Base-by-base conservation (phyloP, 2,888 invertebrate genomes). In the Megamerina dolium region DNA sequence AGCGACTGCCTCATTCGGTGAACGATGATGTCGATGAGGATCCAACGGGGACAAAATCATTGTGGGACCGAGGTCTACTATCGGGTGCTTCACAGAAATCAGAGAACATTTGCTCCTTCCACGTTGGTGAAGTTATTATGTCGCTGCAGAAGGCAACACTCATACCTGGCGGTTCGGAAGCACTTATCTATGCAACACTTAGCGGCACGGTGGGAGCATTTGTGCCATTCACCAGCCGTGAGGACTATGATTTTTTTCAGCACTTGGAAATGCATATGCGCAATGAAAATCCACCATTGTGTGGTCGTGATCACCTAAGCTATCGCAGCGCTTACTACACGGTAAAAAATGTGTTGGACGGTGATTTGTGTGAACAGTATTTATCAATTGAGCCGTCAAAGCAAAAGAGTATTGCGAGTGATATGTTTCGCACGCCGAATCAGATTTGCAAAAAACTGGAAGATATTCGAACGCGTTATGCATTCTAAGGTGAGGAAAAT, bases 241-340 rank as follows among this genome's bases (percentile, higher is more conserved):
- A 97, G 75, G 97, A 99, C 71, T 95, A 94, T 59, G 99, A 99
- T 68, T 97, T 99, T 71, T 99, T 99, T 75, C 96, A 97, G 66
- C 95, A 97, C 74, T 75, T 99, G 50, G 99, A 99, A 73, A 99
- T 99, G 97, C 96, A 99, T 70, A 93, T 99, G 93, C 77, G 99
- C 39, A 90, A 93, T 52, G 97, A 99, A 71, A 88, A 95, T 72
- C 81, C 94, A 0, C 96, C 99, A 0, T 73, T 99, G 0, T 95
- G 96, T 73, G 99, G 99, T 1, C 77, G 99, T 16, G 99, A 99
- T 72, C 99, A 99, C 71, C 77, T 99, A 20, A 92, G 95, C 1
- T 99, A 87, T 73, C 80, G 99, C 58, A 96, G 96, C 47, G 95
- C 93, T 63, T 97, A 97, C 73, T 96, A 90, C 68, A 95, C 99